Percentiles rank a stretch among this genome's conserved stretches.
Evolutionary conservation across 1,140 invertebrate species (phyloP).

Genomic region (Ridgeia piscesae): DNA sequence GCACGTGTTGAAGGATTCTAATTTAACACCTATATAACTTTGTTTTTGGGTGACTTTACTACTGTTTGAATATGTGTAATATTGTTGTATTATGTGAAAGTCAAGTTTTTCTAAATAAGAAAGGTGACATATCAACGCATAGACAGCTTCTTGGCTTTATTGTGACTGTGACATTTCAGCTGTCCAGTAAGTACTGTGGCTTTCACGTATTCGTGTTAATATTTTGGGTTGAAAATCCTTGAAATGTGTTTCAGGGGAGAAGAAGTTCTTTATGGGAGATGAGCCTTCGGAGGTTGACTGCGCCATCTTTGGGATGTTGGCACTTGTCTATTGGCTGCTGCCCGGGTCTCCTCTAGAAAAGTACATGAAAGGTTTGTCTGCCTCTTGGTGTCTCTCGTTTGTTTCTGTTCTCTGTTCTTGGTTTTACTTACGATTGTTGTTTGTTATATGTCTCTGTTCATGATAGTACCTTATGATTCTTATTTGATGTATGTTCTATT

Average conservation of each 20-base stretch:
- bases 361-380: not conserved
- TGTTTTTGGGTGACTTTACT: not conserved
- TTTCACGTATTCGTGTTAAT: not conserved
- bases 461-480: too few relatives aligned
- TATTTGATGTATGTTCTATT: too few relatives aligned
- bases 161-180: not conserved
- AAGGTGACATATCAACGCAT: not conserved
- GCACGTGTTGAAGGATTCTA: not conserved
- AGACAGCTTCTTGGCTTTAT: not conserved
- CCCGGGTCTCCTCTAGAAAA: constrained; percentile 31
- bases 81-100: not conserved
- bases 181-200: not conserved
- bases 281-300: constrained; percentile 57
- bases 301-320: constrained; percentile 56
- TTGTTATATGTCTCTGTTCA: not conserved
- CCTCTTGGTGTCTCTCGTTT: too few relatives aligned
- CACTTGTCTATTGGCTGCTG: constrained; percentile 54
- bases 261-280: constrained; percentile 55
- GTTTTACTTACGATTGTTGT: not conserved
- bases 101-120: not conserved
- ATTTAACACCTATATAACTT: not conserved
- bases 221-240: not conserved
- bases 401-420: not conserved
- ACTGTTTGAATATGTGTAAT: too few relatives aligned
- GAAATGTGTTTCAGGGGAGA: constrained; percentile 45